Evolutionary conservation across 2,888 invertebrate genomes (phyloP), one percentile per base, ranked within the genome.

Genomic region (Dorcus hopei): DNA sequence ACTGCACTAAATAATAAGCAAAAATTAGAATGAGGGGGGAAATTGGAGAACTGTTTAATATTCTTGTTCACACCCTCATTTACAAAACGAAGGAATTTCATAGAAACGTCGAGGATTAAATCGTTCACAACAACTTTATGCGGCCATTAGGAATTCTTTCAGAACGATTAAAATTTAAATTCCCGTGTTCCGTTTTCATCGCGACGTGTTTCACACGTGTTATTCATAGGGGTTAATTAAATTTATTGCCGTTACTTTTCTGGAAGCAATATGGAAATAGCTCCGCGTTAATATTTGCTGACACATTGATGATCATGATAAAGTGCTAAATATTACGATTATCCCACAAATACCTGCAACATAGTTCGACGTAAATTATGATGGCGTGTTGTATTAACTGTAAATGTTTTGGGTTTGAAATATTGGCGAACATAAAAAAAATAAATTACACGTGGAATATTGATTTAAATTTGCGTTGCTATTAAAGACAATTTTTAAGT

Each of bases 231-330:
- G 26, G 26, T 33, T 33, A 33, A 33, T 33, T 33, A 33, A 33
- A 33, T 33, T 33, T 33, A 33, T 33, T 6, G 26, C 6, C 26
- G 26, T 33, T 33, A 7, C 26, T 33, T 33, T 33, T 33, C 26
- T 33, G 26, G 6, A 33, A 7, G 6, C 26, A 33, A 33, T 33
- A 16, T 42, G 42, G 42, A 42, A 42, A 42, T 42, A 42, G 42
- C 42, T 42, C 16, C 6, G 14, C 26, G 38, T 49, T 49, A 49
- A 49, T 49, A 49, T 33, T 49, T 49, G 50, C 16, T 49, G 50
- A 38, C 50, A 49, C 38, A 49, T 49, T 49, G 38, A 49, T 38
- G 50, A 38, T n/a, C 3, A 38, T 49, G 50, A 49, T 49, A 49
- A 49, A 49, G 50, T 49, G 38, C 26, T 38, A 16, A 33, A n/a